Evolutionary conservation across 2,113 vertebrate genomes (phyloP).

Genomic region (Ceyx cyanopectus): DNA sequence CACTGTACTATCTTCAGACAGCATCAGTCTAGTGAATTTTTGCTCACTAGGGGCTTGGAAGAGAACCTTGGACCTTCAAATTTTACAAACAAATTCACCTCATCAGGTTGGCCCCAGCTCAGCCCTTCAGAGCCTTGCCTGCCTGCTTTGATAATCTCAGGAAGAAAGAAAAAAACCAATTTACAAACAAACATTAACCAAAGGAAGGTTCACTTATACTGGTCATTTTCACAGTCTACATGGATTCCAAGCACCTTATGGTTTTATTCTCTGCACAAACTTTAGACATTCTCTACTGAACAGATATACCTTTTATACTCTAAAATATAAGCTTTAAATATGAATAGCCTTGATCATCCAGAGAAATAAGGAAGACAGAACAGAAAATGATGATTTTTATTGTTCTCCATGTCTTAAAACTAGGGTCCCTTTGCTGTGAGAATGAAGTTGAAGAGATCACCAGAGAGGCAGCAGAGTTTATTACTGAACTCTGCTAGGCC

Average conservation of each 20-base stretch:
- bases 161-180: too few relatives aligned
- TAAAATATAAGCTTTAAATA: neutral
- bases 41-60: neutral
- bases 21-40: neutral
- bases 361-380: neutral
- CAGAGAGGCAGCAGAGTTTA: neutral
- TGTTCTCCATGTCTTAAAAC: neutral
- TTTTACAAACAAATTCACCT: neutral
- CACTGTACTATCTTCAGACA: neutral
- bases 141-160: neutral
- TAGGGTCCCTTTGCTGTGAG: neutral
- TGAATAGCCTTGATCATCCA: neutral
- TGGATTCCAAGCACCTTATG: neutral
- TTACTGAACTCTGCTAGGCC: neutral
- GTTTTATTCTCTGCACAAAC: neutral
- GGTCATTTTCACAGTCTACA: neutral
- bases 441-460: neutral
- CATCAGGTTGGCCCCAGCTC: neutral
- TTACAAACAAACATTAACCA: neutral
- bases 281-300: neutral
- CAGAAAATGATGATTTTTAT: neutral
- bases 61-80: neutral
- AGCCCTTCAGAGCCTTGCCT: neutral
- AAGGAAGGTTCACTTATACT: neutral
- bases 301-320: neutral